Conservation (phyloP, 2,797 vertebrate genomes). For the Platalea minor region DNA sequence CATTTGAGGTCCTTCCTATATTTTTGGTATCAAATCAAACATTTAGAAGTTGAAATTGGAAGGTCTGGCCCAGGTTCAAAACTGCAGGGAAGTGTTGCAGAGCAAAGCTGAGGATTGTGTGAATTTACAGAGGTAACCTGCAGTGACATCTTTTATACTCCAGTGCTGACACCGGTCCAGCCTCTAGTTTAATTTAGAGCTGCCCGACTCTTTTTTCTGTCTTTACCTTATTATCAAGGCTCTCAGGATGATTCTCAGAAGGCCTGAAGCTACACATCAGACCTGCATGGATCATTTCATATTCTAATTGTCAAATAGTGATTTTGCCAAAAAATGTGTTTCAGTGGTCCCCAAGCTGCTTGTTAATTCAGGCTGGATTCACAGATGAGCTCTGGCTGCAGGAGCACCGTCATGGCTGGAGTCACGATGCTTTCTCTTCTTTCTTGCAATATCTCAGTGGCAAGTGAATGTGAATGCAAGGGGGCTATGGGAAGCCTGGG, state of each 20-base stretch:
- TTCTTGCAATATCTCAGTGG: background rate
- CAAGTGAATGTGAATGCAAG: accelerated
- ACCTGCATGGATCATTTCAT: background rate
- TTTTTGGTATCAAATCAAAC: background rate
- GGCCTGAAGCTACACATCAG: background rate
- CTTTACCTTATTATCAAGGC: background rate
- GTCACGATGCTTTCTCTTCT: background rate
- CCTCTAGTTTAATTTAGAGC: background rate
- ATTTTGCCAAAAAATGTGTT: background rate
- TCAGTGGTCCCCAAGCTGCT: background rate
- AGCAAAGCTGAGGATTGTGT: background rate
- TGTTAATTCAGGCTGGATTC: background rate
- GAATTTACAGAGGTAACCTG: background rate
- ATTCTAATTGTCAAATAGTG: background rate
- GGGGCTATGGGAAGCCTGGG: background rate
- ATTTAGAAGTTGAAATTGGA: background rate
- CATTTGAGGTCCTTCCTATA: background rate
- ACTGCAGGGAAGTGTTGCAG: background rate
- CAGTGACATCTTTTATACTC: background rate
- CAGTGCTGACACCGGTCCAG: background rate
- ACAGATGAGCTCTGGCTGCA: background rate
- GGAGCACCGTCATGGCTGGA: background rate
- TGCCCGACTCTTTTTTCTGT: background rate
- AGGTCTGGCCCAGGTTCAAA: background rate
- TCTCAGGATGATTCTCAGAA: background rate